Conservation (phyloP, 2,888 invertebrate species). For the Brachylomia viminalis region DNA sequence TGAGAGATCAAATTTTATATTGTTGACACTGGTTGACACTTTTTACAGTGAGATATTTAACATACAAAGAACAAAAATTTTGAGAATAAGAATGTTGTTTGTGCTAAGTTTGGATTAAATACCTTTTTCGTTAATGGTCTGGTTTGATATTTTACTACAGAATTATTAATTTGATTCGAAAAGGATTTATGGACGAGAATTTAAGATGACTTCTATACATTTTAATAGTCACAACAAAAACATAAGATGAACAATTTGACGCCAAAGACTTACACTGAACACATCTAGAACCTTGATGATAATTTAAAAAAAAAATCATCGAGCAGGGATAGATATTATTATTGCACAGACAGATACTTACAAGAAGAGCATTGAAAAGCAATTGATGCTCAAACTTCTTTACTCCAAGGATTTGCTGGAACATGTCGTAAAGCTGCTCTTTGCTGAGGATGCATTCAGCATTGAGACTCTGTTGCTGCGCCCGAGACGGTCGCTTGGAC, state of each 20-base stretch:
- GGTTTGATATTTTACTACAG: constrained; percentile 9
- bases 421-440: constrained; percentile 99
- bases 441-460: constrained; percentile 99
- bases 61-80: background rate
- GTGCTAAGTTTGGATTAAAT: constrained; percentile 15
- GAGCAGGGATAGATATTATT: background rate
- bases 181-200: background rate
- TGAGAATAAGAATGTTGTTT: constrained; percentile 3
- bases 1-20: constrained; percentile 22
- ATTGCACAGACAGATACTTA: constrained; percentile 64
- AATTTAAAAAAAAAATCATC: background rate
- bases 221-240: background rate
- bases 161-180: constrained; percentile 10
- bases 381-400: constrained; percentile 99
- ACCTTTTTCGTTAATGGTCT: background rate
- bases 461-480: constrained; percentile 97
- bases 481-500: constrained; percentile 95
- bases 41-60: constrained; percentile 19
- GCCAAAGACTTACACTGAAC: background rate
- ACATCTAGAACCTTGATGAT: background rate
- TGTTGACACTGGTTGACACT: constrained; percentile 1
- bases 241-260: background rate
- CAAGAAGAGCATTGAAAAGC: constrained; percentile 97
- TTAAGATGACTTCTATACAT: background rate
- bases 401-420: constrained; percentile 99